These are phyloP conservation scores for Heliconius himera DNA, from an alignment of 1,140 invertebrate species.

Conservation along the genomic window DNA sequence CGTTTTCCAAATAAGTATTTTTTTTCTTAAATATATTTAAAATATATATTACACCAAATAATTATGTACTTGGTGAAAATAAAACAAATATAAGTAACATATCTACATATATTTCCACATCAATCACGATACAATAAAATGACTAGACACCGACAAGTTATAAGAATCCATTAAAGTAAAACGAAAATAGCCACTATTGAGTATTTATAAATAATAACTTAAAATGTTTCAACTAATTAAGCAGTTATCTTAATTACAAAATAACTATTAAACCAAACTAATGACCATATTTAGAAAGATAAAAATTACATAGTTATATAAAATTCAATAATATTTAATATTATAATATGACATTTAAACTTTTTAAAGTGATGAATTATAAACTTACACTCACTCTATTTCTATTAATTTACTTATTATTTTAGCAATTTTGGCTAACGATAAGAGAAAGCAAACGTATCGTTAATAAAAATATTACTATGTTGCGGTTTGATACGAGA, in stretches of 20 bases:
- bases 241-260: neutral
- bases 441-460: neutral
- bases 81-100: conserved; percentile 18
- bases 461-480: too few species aligned
- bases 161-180: neutral
- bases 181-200: conserved; percentile 12
- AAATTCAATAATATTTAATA: too few species aligned
- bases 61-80: neutral
- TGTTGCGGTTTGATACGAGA: too few species aligned
- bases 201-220: conserved; percentile 13
- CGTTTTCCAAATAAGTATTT: too few species aligned
- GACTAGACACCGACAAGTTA: conserved; percentile 29
- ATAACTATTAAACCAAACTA: neutral
- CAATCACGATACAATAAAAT: conserved; percentile 33
- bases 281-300: neutral
- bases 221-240: neutral
- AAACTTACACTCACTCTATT: neutral
- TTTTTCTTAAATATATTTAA: too few species aligned
- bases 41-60: too few species aligned
- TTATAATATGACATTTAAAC: too few species aligned
- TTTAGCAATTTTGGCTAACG: neutral
- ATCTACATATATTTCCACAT: conserved; percentile 22
- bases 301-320: neutral
- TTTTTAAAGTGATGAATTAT: neutral
- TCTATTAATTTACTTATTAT: neutral